Base-by-base conservation (phyloP, 2,113 vertebrate species). In the Lampris megalopsis region DNA sequence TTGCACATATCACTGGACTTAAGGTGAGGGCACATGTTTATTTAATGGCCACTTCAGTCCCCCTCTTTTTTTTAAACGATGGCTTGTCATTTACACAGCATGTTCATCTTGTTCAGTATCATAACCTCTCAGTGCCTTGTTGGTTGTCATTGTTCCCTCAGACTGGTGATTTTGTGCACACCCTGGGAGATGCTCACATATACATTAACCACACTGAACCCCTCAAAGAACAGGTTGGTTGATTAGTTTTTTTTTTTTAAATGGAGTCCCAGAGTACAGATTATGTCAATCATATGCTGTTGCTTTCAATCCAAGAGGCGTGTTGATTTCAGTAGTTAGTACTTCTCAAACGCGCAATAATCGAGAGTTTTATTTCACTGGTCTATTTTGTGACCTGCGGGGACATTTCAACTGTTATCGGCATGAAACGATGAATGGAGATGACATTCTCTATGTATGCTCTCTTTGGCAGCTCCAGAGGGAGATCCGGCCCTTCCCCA, bases 161-260 rank as follows among this genome's bases (percentile, higher is more conserved):
- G 97, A 94, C 95, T 80, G 98, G 96, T 42, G 98, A 99, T 75
- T 98, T 99, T 70, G 91, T 99, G 77, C 98, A 99, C 74, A 98
- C 97, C 0, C 86, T 99, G 84, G 98, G 98, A 79, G 98, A 99
- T 68, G 97, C 97, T 68, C 98, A 99, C 81, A 58, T 99, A 87
- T 99, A 99, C 86, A 54, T 94, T 80, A 99, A 98, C 87, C 98
- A 99, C 54, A 85, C 97, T 0, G 96, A 98, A 77, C 95, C 97
- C 1, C 94, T 99, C 2, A 95, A 96, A 93, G 88, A 84, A 54
- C 98, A 99, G 94, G 98, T 99, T 84, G 79, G 92, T 59, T 38
- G 1, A 1, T 52, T 3, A 36, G 24, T 24, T 24, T 24, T 24
- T 24, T 24, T 24, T 24, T 24, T 24, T 24, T 24, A 24, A 24